Percentiles rank a stretch among this genome's conserved stretches.
Evolutionary conservation across 1,140 invertebrate genomes (phyloP).

Genomic region (Scaptomyza pallida): DNA sequence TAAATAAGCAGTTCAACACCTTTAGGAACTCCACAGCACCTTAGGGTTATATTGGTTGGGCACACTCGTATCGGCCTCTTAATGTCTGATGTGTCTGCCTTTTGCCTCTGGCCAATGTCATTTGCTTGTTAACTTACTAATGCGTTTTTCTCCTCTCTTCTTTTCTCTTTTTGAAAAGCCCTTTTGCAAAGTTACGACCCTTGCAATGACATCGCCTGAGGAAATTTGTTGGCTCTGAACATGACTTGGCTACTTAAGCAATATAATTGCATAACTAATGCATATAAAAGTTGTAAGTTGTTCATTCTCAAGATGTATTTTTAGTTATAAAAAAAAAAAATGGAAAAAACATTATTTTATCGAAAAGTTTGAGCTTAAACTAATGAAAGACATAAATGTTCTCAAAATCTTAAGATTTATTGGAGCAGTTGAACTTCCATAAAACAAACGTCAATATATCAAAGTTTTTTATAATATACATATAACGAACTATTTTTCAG

Average conservation of each 20-base stretch:
- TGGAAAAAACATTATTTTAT: too few species aligned
- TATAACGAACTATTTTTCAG: too few species aligned
- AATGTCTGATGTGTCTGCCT: slow-evolving; percentile 35
- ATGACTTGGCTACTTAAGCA: not conserved
- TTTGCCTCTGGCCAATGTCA: slow-evolving; percentile 29
- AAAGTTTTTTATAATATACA: too few species aligned
- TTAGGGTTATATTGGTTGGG: slow-evolving; percentile 40
- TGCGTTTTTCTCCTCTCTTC: slow-evolving; percentile 48
- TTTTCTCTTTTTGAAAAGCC: not conserved
- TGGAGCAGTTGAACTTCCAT: too few species aligned
- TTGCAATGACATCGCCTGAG: not conserved
- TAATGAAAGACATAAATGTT: too few species aligned
- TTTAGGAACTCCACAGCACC: slow-evolving; percentile 6
- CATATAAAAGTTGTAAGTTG: not conserved
- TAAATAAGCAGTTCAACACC: slow-evolving; percentile 65
- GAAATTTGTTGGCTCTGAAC: not conserved
- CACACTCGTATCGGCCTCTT: slow-evolving; percentile 2
- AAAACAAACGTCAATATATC: too few species aligned
- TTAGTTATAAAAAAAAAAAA: too few species aligned
- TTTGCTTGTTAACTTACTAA: slow-evolving; percentile 67
- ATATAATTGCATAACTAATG: not conserved
- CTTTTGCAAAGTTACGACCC: not conserved
- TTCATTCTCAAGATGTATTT: too few species aligned
- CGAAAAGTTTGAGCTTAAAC: too few species aligned
- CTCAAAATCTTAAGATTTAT: too few species aligned